These are phyloP conservation scores for Drosophila ercepeae DNA, from an alignment of 1,140 invertebrate genomes.

Conservation along the genomic window DNA sequence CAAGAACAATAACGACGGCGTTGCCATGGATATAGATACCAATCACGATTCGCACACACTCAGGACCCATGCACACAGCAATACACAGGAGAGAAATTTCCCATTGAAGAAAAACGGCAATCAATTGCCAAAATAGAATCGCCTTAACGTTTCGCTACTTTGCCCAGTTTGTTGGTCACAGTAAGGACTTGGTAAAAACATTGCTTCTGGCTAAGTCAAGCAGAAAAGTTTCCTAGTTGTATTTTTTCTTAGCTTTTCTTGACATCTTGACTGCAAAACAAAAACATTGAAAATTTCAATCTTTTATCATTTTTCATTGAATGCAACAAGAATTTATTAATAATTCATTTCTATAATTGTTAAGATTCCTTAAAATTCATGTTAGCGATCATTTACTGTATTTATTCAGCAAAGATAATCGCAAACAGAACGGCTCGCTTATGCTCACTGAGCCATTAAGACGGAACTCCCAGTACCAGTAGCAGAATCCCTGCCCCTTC, in stretches of 20 bases:
- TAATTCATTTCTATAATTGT: not conserved
- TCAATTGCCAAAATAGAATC: constrained; percentile 77
- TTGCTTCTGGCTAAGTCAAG: not conserved
- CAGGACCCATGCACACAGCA: constrained; percentile 5
- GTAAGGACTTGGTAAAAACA: constrained; percentile 4
- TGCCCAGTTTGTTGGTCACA: constrained; percentile 10
- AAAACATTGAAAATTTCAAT: not conserved
- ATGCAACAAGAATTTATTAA: too few relatives aligned
- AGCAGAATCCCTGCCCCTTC: constrained; percentile 17
- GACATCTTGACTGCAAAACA: not conserved
- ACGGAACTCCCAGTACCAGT: constrained; percentile 17
- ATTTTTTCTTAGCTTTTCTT: not conserved
- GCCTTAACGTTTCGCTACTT: constrained; percentile 69
- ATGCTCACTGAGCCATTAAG: constrained; percentile 57
- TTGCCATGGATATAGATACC: constrained; percentile 53
- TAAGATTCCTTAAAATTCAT: not conserved
- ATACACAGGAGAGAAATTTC: constrained; percentile 40
- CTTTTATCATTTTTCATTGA: too few relatives aligned
- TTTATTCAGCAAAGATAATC: constrained; percentile 56
- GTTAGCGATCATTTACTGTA: constrained; percentile 6
- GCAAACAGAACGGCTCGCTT: constrained; percentile 72
- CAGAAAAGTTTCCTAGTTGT: not conserved
- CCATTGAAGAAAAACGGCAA: constrained; percentile 71
- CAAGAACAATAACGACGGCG: constrained; percentile 45
- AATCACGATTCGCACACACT: constrained; percentile 47